Evolutionary conservation across 2,888 invertebrate species (phyloP), one percentile per base, ranked within the genome.

Genomic region (Quadroppia sp.): DNA sequence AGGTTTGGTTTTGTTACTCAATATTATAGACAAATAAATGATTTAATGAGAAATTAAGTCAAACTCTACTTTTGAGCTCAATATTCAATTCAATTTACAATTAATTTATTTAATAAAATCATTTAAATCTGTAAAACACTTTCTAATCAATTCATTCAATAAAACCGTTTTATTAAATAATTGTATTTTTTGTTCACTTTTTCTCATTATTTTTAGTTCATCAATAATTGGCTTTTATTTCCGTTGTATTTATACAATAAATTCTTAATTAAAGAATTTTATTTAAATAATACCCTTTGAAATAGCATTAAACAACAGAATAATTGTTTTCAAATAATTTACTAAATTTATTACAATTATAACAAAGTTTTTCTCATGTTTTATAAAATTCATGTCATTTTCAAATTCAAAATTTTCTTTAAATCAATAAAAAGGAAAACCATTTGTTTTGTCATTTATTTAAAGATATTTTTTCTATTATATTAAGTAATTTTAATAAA

Each of bases 71-170:
- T 53, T 25, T 20, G 28, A 20, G 4, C 53, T 23, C 53, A 25
- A 53, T 53, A 53, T 25, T 45, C 15, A 4, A 9, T 9, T 53
- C 23, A 13, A 53, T 15, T 20, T 53, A 3, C 23, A 53, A 53
- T 53, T 53, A 53, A 53, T 23, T 53, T 53, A 53, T 53, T 25
- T 23, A 53, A 53, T 53, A 53, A 53, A 53, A 53, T 53, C 53
- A 53, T 53, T 53, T 53, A 53, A 53, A 23, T 53, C 53, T 7
- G 23, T 50, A 7, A 53, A 53, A 53, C 53, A 53, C 53, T 53
- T 25, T 25, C 23, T 53, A 20, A 53, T 9, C 2, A 9, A 53
- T 15, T 53, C 17, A 53, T 9, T 53, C 13, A 20, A 53, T 9
- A 7, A 53, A n/a, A 53, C 28, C 3, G 9, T 53, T 53, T 13